Evolutionary conservation across 2,113 vertebrate species (phyloP), one percentile per base, ranked within the genome.

Genomic region (Urocolius indicus): DNA sequence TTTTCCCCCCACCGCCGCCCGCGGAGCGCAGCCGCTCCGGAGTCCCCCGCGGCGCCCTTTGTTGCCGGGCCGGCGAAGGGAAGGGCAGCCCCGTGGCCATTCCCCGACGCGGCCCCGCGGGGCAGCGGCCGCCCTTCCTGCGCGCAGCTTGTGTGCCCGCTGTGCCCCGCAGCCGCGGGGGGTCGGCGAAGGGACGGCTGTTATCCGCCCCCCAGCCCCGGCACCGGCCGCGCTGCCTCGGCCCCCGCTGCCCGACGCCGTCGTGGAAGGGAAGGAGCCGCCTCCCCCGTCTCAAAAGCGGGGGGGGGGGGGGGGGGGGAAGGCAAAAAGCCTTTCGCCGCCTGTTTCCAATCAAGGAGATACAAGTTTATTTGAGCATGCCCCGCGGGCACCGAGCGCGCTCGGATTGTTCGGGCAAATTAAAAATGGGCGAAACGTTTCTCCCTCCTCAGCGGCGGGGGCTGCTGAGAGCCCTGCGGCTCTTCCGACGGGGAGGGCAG

Each of bases 341-440:
- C 97, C 98, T 98, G 98, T 96, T 98, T 98, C 97, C 97, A 97
- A 97, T 98, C 98, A 97, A 61, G 84, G 75, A 95, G 96, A 95
- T 97, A 96, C 97, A 97, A 98, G 97, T 98, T 98, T 97, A 97
- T 98, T 95, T 74, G 96, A 96, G 97, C 96, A 93, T 95, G 91
- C 96, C 98, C 98, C 90, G 97, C 94, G 96, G 98, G 96, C 97
- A 94, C 90, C 87, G 80, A 97, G 97, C 96, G 98, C 89, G 97
- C 97, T 97, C 96, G 97, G 97, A 94, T 97, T 97, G 95, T 66
- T 97, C 93, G 95, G 97, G 97, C 94, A 95, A 97, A 97, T 97
- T 96, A 97, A 98, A 98, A 97, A 97, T 80, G 97, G 97, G 97
- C 94, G 96, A 97, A 97, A 96, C 89, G 96, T 96, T 96, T 97